Conservation (phyloP, 2,113 vertebrate species). For the Monarcha castaneiventris region DNA sequence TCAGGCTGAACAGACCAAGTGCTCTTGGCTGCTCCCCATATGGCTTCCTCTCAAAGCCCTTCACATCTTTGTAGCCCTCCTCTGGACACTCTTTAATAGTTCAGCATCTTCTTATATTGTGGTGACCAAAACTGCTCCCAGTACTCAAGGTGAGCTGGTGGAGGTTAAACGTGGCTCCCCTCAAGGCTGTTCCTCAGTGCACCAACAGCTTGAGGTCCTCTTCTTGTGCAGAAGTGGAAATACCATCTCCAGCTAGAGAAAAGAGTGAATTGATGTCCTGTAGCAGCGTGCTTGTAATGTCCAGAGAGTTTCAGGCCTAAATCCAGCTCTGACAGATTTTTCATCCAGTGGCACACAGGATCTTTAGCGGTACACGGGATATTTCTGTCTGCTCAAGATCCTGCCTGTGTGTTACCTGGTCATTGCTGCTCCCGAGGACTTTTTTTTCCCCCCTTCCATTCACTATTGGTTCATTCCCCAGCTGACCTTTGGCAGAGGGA, state of each 20-base stretch:
- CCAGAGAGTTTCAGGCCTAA: background rate
- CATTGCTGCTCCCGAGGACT: accelerated
- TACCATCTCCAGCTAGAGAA: background rate
- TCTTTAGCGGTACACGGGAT: background rate
- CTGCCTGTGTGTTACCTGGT: accelerated
- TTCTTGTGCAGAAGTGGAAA: background rate
- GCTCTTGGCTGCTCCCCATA: background rate
- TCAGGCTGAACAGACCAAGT: background rate
- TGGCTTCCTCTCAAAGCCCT: background rate
- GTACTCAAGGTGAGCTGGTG: background rate
- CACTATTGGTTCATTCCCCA: conserved; percentile 59
- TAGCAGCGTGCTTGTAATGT: background rate
- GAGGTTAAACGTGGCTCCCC: background rate
- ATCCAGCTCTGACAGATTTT: background rate
- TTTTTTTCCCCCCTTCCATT: background rate
- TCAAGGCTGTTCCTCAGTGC: background rate
- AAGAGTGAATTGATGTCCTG: background rate
- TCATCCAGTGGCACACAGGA: background rate
- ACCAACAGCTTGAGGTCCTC: background rate
- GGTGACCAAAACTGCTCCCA: background rate
- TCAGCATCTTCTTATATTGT: accelerated
- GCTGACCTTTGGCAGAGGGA: conserved; percentile 92
- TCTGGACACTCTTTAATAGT: background rate
- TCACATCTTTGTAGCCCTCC: background rate
- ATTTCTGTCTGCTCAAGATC: background rate